Base-by-base conservation (phyloP, 2,888 invertebrate species). In the Drosophila helvetica region DNA sequence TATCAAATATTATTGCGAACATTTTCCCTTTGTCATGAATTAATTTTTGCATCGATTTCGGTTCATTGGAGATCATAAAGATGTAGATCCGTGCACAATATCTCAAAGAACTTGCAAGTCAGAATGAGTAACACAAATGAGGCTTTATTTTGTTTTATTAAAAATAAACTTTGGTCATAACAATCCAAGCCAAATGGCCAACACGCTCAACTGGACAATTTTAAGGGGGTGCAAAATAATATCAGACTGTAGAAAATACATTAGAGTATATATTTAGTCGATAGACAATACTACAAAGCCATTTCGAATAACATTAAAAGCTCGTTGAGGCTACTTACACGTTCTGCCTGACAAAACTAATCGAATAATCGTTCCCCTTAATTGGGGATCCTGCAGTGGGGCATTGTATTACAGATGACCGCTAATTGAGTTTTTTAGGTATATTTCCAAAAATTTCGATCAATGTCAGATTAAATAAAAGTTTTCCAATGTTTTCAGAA, bases 71-170 rank as follows among this genome's bases (percentile, higher is more conserved):
- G 15, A 55, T 52, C 47, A 54, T 55, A 65, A 65, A 65, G 48
- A 65, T 65, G 66, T 43, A 54, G 42, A 65, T 54, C 65, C 18
- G 19, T 17, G 30, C n/a, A 45, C 57, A 30, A 63, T 55, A 52
- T 65, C 62, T 70, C 69, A 56, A 18, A 50, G 17, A 59, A 60
- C 64, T 51, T 43, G 58, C 62, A 33, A 70, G 85, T 80, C 80
- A 80, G 65, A 61, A 46, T 74, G 76, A 80, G 54, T 18, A 55
- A 65, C 18, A 50, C 18, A 42, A 66, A 55, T 18, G 17, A 4
- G 38, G 38, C 33, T 15, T 18, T 25, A 33, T 54, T 48, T 18
- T 30, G 18, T 52, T 48, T 65, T 43, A 66, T 55, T 65, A 54
- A 55, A 66, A 65, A 43, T 33, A 38, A 38, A 55, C 66, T 66